Base-by-base conservation (phyloP, 1,140 invertebrate genomes). In the Druon quercuslanigerum region DNA sequence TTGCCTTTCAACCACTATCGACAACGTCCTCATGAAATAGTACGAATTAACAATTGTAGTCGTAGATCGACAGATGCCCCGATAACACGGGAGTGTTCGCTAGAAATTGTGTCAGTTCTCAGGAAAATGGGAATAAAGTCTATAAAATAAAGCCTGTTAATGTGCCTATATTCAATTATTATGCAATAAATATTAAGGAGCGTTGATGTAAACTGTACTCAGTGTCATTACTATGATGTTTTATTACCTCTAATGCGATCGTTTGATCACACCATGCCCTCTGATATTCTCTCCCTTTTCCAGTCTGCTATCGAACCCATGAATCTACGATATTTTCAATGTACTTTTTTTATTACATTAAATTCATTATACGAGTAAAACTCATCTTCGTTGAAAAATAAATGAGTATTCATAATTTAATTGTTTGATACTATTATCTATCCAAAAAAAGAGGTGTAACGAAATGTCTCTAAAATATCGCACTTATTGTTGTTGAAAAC, bases 101-200 rank as follows among this genome's bases (percentile, higher is more conserved):
- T 12, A 14, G 33, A 66, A 66, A 66, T 66, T 66, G n/a, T 33
- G 0, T 40, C 60, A 46, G 13, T 40, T 46, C 60, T 46, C 12
- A 17, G 4, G 25, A n/a, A 66, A 66, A 40, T 13, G 7, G 60
- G 6, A 40, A 46, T 40, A 16, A 66, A 40, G 14, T 66, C 0
- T 60, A 25, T 14, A 6, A 66, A 66, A 33, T 33, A 33, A 20
- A 60, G 19, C 3, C 14, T 77, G 20, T 76, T 74, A 79, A 20
- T 56, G 51, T 72, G 72, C 25, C 56, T 50, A 52, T 50, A 46
- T 46, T 46, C 6, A 79, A 52, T 76, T 40, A 52, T 51, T 74
- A 57, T 66, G 50, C 40, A 70, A 74, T 66, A 50, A 70, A 52
- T 40, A 51, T 40, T 40, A 72, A 19, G 1, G 40, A 50, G 33